Evolutionary conservation across 2,888 invertebrate species (phyloP), one percentile per base, ranked within the genome.

Genomic region (Drosophila affinis): DNA sequence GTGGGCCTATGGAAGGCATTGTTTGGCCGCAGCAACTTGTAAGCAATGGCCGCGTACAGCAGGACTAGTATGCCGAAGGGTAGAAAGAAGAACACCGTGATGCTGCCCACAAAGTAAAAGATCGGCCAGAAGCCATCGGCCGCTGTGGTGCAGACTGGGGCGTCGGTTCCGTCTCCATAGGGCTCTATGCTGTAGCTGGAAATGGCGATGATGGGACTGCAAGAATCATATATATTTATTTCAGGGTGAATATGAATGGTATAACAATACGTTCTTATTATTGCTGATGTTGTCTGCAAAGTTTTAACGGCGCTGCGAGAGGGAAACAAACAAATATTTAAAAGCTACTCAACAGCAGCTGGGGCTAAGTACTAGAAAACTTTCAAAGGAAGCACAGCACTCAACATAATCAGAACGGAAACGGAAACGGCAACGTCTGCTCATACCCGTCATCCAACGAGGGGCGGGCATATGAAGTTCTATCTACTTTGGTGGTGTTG

Each of bases 131-230:
- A 94, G 67, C 95, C 94, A 89, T 95, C 95, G 7, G 96, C 96
- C 83, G 95, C 94, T n/a, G 96, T 97, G 89, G 95, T 94, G 92
- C 98, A 98, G 53, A 96, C 95, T 3, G 96, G 95, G 3, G 95
- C 95, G 44, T 88, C 85, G 9, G 90, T 93, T 45, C 96, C 96
- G 85, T 97, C 96, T 72, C 94, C 93, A 92, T 96, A 96, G 49
- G 94, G 93, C 84, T 95, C 95, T 89, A 95, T 93, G 71, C 94
- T 94, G 93, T 96, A 96, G 59, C 95, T 95, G 12, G 97, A 95
- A 88, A 98, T 96, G 83, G 94, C 94, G 85, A 98, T 93, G 89
- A 97, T 97, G 21, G 98, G 98, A 92, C 97, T 97, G 95, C 74
- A 78, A 87, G 51, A 59, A 68, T 68, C 55, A 73, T 54, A 73